Conservation (phyloP, 1,140 invertebrate genomes). For the Copidosoma floridanum region DNA sequence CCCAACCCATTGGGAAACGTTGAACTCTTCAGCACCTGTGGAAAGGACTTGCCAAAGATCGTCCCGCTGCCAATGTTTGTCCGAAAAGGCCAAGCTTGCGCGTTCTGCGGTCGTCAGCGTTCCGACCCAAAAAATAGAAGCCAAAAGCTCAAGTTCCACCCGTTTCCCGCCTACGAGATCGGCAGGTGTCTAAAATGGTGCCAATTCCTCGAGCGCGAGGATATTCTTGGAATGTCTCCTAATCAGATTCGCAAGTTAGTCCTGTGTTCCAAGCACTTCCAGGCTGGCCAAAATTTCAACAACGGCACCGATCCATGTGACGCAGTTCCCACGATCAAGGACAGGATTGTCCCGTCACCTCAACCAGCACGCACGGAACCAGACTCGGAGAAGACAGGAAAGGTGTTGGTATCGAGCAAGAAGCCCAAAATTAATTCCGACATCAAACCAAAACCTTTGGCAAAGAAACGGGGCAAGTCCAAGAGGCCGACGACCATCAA, state of each 20-base stretch:
- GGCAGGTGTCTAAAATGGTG: constrained; percentile 54
- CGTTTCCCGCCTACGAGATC: constrained; percentile 54
- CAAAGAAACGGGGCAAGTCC: constrained; percentile 52
- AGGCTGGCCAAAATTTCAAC: constrained; percentile 48
- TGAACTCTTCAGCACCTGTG: constrained; percentile 15
- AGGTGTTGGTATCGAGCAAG: constrained; percentile 50
- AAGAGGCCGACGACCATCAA: constrained; percentile 49
- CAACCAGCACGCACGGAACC: too few species aligned
- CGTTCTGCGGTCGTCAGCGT: constrained; percentile 47
- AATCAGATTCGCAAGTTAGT: constrained; percentile 55
- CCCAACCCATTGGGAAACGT: constrained; percentile 25
- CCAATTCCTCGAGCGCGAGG: constrained; percentile 51
- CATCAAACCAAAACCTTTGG: constrained; percentile 50
- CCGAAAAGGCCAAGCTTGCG: constrained; percentile 51
- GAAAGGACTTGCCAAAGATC: constrained; percentile 31
- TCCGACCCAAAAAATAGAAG: constrained; percentile 48
- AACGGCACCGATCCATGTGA: constrained; percentile 48
- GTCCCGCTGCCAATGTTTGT: constrained; percentile 41
- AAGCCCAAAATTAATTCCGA: constrained; percentile 47
- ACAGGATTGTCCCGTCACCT: background rate
- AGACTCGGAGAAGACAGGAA: constrained; percentile 27
- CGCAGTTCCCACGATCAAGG: constrained; percentile 48
- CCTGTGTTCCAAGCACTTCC: constrained; percentile 52
- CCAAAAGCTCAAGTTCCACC: constrained; percentile 53
- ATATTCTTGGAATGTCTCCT: constrained; percentile 54